phyloP scores from a whole-genome alignment of 2,888 invertebrate species.

The Megamerina dolium region DNA sequence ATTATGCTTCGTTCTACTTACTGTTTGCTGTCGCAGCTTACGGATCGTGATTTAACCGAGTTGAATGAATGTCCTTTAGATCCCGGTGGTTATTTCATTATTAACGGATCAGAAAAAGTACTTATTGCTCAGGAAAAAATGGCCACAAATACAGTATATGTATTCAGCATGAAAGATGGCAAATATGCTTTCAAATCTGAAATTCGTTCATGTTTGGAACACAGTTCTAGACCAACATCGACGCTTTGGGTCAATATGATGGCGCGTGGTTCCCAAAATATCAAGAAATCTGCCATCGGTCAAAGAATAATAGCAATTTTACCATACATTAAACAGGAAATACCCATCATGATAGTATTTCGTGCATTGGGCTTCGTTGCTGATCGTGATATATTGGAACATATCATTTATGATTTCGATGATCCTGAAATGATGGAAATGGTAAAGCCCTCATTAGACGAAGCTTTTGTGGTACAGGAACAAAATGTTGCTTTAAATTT shows the following conservation, averaged over 20 bases:
- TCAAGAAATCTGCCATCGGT: constrained; percentile 98
- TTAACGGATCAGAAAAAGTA: constrained; percentile 98
- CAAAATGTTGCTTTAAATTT: constrained; percentile 98
- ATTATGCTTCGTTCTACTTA: constrained; percentile 99
- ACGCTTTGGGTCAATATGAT: constrained; percentile 99
- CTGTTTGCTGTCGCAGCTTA: constrained; percentile 87
- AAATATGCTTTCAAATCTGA: constrained; percentile 99
- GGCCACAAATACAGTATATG: constrained; percentile 99
- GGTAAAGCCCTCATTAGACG: constrained; percentile 98
- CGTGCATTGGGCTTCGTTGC: constrained; percentile 98
- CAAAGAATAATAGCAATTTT: constrained; percentile 96
- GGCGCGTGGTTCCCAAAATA: constrained; percentile 96
- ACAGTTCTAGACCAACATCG: constrained; percentile 91
- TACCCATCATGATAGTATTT: constrained; percentile 99
- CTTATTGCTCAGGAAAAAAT: constrained; percentile 99
- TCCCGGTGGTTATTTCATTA: constrained; percentile 99
- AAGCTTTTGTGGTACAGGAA: constrained; percentile 99
- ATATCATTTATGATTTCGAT: constrained; percentile 99
- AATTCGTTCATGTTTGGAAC: constrained; percentile 90
- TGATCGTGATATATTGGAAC: constrained; percentile 97
- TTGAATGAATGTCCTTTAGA: constrained; percentile 98
- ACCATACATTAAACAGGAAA: constrained; percentile 98
- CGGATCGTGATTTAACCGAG: constrained; percentile 98
- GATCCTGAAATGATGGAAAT: constrained; percentile 99
- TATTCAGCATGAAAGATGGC: constrained; percentile 99